Evolutionary conservation across 2,113 vertebrate species (phyloP), one percentile per base, ranked within the genome.

Genomic region (Aldabrachelys gigantea): DNA sequence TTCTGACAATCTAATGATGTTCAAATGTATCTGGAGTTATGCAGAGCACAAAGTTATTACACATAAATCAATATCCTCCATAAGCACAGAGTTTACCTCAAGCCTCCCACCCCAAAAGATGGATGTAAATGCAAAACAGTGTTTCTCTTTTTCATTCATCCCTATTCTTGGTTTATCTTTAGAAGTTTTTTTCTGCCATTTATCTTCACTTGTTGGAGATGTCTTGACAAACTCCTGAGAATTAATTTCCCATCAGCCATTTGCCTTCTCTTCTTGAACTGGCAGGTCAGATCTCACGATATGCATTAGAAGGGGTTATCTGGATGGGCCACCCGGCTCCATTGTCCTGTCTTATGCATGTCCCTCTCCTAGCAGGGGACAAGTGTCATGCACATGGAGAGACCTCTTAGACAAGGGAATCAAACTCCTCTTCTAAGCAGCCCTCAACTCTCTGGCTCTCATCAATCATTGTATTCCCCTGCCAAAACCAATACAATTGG

Each of bases 191-290:
- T 98, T 98, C 96, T 93, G 91, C 96, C 97, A 98, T 98, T 98
- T 98, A 98, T 98, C 98, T 98, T 98, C 97, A 97, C 98, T 98
- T 97, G 98, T 98, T 98, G 96, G 97, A 98, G 96, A 96, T 94
- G 96, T 97, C 97, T 97, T 98, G 98, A 98, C 98, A 98, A 98
- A 97, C 96, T 96, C 97, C 96, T 97, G 97, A 98, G 97, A 97
- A 98, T 98, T 89, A 97, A 97, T 98, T 97, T 97, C 97, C 97
- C 97, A 98, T 98, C 97, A 98, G 96, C 94, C 94, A 86, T 95
- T 79, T 13, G 92, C 91, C 92, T 83, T 21, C 91, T 89, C 94
- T 78, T 92, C 94, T 90, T 95, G 97, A 97, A 95, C 91, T 47
- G 96, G 85, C 96, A 91, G 96, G 93, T 96, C 97, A 97, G 95